Conservation (phyloP, 2,797 vertebrate species). For the Manis javanica region DNA sequence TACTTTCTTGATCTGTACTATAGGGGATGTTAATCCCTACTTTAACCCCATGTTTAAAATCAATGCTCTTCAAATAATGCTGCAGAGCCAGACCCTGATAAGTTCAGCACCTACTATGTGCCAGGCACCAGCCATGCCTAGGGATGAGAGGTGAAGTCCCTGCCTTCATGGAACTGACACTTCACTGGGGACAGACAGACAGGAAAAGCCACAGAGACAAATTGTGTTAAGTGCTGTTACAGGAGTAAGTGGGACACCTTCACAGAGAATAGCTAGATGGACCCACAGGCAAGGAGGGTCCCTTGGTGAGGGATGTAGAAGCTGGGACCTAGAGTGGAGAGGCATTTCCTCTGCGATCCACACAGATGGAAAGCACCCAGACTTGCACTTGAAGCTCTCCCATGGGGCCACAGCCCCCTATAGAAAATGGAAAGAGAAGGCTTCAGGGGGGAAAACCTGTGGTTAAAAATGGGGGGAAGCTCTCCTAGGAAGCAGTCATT, state of each 20-base stretch:
- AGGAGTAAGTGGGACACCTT: fast-evolving
- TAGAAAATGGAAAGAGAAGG: background rate
- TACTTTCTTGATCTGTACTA: background rate
- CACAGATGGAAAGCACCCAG: background rate
- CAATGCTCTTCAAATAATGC: background rate
- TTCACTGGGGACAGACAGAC: background rate
- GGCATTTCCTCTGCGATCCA: background rate
- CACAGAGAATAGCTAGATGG: background rate
- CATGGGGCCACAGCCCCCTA: background rate
- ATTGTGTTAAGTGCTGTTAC: background rate
- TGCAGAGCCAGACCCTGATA: background rate
- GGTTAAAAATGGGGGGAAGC: too few species aligned
- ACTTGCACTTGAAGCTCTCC: background rate
- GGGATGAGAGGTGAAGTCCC: background rate
- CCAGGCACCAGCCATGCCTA: background rate
- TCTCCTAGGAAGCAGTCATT: too few species aligned
- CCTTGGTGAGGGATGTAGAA: fast-evolving
- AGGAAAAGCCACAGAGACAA: background rate
- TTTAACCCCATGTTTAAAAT: background rate
- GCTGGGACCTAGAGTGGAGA: background rate
- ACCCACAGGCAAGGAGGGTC: fast-evolving
- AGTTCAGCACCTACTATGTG: background rate
- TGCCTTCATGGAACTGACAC: background rate
- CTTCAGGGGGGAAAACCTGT: slow-evolving; percentile 51
- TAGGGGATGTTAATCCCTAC: background rate